These are phyloP conservation scores for Megathymus violae DNA, from an alignment of 1,140 invertebrate genomes.

Conservation along the genomic window DNA sequence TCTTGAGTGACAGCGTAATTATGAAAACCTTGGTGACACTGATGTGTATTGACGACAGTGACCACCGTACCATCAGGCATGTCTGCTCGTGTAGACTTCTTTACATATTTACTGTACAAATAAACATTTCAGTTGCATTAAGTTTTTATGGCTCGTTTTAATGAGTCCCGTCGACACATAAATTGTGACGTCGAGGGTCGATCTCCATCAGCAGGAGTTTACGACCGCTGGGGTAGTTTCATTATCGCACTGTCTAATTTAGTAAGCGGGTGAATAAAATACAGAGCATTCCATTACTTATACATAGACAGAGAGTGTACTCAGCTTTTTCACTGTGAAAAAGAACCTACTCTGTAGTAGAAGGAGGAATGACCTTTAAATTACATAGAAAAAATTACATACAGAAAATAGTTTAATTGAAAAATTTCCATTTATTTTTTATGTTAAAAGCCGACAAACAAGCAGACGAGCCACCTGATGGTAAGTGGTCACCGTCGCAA, in stretches of 20 bases:
- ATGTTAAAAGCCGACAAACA: no score
- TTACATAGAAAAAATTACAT: no score
- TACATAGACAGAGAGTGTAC: not conserved
- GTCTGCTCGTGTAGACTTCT: not conserved
- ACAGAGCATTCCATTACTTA: not conserved
- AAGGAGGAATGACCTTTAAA: no score
- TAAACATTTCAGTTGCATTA: not conserved
- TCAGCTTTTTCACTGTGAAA: not conserved
- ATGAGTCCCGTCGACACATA: not conserved
- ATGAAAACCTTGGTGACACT: no score
- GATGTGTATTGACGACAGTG: no score
- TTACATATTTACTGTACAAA: not conserved
- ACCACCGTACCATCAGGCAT: no score
- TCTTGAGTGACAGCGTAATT: no score
- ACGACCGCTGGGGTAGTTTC: not conserved
- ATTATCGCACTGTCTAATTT: not conserved
- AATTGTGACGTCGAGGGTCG: not conserved
- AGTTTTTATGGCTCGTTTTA: not conserved
- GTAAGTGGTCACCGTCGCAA: no score
- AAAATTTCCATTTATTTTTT: no score
- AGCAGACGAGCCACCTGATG: no score
- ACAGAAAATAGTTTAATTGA: no score
- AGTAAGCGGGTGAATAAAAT: not conserved
- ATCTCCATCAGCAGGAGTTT: not conserved
- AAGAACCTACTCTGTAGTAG: not conserved